Percentiles rank a stretch among this genome's conserved stretches.
Conservation (phyloP, 2,797 vertebrate genomes). For the Moxostoma hubbsi region DNA sequence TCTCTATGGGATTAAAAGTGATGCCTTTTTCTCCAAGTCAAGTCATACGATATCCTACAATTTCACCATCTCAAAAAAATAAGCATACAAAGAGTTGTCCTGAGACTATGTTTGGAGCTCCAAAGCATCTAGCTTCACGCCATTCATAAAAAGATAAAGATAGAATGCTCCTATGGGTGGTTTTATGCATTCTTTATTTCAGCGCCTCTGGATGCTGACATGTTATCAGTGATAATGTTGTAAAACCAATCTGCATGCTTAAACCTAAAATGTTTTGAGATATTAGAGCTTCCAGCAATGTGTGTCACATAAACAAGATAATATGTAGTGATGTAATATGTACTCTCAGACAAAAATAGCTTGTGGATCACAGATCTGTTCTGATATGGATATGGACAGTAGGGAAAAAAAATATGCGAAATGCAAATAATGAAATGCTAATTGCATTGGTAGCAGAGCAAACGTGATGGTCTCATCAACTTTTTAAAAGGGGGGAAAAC, state of each 20-base stretch:
- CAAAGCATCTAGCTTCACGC: background rate
- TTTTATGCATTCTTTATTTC: background rate
- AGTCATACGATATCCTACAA: too few species aligned
- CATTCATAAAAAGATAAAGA: background rate
- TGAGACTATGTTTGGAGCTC: background rate
- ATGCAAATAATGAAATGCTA: too few species aligned
- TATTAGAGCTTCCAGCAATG: conserved; percentile 2
- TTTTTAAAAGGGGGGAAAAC: too few species aligned
- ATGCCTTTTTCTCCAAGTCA: too few species aligned
- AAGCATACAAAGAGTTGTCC: too few species aligned
- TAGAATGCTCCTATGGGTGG: background rate
- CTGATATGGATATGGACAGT: too few species aligned
- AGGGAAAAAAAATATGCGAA: too few species aligned
- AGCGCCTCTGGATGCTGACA: background rate
- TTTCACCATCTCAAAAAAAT: too few species aligned
- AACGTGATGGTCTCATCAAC: too few species aligned
- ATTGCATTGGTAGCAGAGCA: too few species aligned
- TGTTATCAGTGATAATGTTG: conserved; percentile 12
- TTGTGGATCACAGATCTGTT: too few species aligned
- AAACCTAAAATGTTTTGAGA: conserved; percentile 11
- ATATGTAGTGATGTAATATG: background rate
- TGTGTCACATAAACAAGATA: conserved; percentile 7
- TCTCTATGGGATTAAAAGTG: too few species aligned
- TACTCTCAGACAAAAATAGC: background rate
- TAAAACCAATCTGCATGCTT: conserved; percentile 16